These are phyloP conservation scores for Yponomeuta plumbellus DNA, from an alignment of 2,888 invertebrate species.

Conservation along the genomic window DNA sequence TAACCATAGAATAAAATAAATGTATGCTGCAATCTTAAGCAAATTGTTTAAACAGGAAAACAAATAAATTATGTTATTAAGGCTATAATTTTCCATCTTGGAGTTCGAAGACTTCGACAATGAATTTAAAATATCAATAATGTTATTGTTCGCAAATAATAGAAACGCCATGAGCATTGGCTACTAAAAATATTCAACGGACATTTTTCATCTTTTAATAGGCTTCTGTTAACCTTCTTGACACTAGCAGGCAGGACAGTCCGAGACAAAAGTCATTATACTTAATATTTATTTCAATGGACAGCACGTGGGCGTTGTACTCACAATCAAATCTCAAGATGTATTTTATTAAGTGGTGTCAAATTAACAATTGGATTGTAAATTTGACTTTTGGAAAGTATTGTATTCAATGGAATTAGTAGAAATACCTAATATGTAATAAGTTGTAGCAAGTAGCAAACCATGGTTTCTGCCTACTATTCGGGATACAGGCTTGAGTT, in stretches of 20 bases:
- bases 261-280: slow-evolving; percentile 26
- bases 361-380: too few relatives aligned
- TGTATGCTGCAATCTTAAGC: background rate
- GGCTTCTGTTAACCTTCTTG: slow-evolving; percentile 44
- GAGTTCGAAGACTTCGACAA: background rate
- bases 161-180: slow-evolving; percentile 37
- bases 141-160: slow-evolving; percentile 5
- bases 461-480: too few relatives aligned
- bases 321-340: background rate
- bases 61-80: background rate
- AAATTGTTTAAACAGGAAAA: background rate
- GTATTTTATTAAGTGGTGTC: too few relatives aligned
- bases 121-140: slow-evolving; percentile 11
- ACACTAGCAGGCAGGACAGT: slow-evolving; percentile 34
- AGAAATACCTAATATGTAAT: too few relatives aligned
- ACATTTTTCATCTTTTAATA: slow-evolving; percentile 63
- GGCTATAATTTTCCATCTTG: background rate
- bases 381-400: too few relatives aligned
- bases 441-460: too few relatives aligned
- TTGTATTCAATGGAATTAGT: too few relatives aligned
- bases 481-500: too few relatives aligned
- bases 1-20: background rate
- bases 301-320: background rate
- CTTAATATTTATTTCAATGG: slow-evolving; percentile 10
- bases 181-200: slow-evolving; percentile 47